These are phyloP conservation scores for Montipora capricornis DNA, from an alignment of 64 coral and sea anemone genomes.

Conservation along the genomic window DNA sequence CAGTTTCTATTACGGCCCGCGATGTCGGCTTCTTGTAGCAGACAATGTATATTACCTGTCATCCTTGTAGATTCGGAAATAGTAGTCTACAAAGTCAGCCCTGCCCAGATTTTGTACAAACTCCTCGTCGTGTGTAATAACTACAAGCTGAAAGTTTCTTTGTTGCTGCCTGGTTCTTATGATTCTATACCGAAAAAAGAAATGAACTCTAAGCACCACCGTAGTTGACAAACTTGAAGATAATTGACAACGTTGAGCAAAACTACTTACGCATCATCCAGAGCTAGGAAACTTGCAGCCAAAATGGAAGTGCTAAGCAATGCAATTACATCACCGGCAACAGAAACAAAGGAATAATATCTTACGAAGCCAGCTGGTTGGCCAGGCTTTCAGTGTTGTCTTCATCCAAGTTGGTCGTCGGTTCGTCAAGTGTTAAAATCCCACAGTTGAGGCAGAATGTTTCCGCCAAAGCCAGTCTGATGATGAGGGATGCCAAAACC, in stretches of 20 bases:
- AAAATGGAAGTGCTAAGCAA: too few relatives aligned
- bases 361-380: constrained; percentile 88
- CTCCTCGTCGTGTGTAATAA: constrained; percentile 27
- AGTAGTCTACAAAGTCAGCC: constrained; percentile 96
- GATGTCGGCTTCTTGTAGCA: neutral
- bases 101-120: constrained; percentile 89
- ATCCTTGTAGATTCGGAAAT: constrained; percentile 70
- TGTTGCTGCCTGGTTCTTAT: constrained; percentile 88
- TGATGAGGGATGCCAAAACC: constrained; percentile 93
- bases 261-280: too few relatives aligned
- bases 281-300: too few relatives aligned
- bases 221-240: too few relatives aligned
- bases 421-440: constrained; percentile 95
- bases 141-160: constrained; percentile 88
- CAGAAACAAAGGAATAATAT: neutral
- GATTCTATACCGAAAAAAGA: constrained; percentile 55
- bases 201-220: too few relatives aligned
- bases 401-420: constrained; percentile 95
- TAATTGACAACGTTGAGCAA: too few relatives aligned
- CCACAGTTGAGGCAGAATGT: constrained; percentile 98
- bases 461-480: constrained; percentile 93
- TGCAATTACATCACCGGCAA: too few relatives aligned
- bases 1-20: too few relatives aligned
- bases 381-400: constrained; percentile 95
- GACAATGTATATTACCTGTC: constrained; percentile 45